Evolutionary conservation across 92 coral and sea anemone genomes (phyloP).

Genomic region (Micromussa lordhowensis): DNA sequence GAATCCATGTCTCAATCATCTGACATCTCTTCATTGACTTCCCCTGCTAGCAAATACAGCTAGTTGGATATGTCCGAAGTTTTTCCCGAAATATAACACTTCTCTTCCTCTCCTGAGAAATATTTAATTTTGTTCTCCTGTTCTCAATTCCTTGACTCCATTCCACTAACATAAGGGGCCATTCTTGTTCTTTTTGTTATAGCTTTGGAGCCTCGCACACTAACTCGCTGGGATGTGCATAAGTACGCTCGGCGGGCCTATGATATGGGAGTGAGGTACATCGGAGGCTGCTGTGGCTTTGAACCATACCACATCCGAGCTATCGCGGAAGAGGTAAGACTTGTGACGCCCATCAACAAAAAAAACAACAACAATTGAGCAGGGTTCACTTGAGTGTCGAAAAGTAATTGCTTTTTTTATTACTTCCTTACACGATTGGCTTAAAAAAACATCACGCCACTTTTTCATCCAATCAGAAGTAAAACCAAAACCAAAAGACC

Average conservation of each 20-base stretch:
- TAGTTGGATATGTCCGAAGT: neutral
- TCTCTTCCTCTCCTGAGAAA: too few relatives aligned
- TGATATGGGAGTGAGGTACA: constrained; percentile 81
- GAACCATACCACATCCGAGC: constrained; percentile 91
- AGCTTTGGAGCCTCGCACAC: constrained; percentile 77
- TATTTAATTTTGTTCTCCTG: neutral
- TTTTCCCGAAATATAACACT: neutral
- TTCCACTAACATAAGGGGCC: neutral
- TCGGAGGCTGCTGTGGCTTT: constrained; percentile 96
- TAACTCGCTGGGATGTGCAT: constrained; percentile 83
- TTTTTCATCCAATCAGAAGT: too few relatives aligned
- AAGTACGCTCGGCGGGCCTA: constrained; percentile 74
- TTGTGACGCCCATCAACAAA: neutral
- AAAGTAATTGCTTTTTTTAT: too few relatives aligned
- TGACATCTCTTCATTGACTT: neutral
- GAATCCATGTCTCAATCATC: neutral
- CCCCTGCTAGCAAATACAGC: neutral
- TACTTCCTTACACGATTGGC: too few relatives aligned
- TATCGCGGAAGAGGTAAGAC: constrained; percentile 86
- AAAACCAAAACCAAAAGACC: too few relatives aligned
- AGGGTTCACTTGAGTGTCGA: too few relatives aligned
- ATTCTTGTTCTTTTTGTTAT: neutral
- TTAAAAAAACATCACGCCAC: too few relatives aligned
- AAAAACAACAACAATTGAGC: too few relatives aligned
- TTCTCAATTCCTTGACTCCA: neutral